Evolutionary conservation across 2,113 vertebrate species (phyloP).

Genomic region (Coryphaenoides rupestris): DNA sequence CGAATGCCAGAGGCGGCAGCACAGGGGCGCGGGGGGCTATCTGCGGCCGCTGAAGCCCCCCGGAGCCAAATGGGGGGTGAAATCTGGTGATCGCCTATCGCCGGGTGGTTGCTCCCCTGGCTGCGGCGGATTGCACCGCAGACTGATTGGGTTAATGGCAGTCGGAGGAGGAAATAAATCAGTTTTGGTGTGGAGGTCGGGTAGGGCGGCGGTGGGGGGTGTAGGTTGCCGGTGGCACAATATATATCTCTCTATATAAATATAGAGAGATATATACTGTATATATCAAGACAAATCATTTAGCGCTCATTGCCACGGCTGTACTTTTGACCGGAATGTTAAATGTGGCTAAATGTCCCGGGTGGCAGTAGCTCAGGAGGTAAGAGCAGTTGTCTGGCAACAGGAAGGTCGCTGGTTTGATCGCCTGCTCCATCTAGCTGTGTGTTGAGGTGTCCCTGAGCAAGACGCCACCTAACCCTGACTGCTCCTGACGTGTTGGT

Average conservation of each 20-base stretch:
- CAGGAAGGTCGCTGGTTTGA: no score
- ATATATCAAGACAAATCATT: conserved; percentile 16
- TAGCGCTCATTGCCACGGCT: not conserved
- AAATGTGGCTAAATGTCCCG: not conserved
- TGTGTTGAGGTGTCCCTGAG: no score
- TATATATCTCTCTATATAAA: no score
- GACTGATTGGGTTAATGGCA: conserved; percentile 13
- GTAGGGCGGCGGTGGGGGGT: no score
- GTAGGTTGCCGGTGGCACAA: no score
- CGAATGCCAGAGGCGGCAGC: not conserved
- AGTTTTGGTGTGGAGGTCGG: not conserved
- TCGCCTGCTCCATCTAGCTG: no score
- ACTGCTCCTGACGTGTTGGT: no score
- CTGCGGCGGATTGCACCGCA: not conserved
- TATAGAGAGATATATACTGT: no score
- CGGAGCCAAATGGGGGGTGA: conserved; percentile 1
- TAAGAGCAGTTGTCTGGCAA: no score
- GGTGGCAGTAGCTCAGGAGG: no score
- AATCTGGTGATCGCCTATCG: not conserved
- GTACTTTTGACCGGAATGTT: not conserved
- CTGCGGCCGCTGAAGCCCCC: not conserved
- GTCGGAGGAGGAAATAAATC: conserved; percentile 16
- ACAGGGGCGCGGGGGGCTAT: not conserved
- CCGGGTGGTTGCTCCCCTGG: conserved; percentile 1
- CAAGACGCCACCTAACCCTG: no score